A percentile compares a stretch with the other conserved stretches of the same genome.
phyloP scores from a whole-genome alignment of 2,113 vertebrate species.

The Psittacara wagleri region DNA sequence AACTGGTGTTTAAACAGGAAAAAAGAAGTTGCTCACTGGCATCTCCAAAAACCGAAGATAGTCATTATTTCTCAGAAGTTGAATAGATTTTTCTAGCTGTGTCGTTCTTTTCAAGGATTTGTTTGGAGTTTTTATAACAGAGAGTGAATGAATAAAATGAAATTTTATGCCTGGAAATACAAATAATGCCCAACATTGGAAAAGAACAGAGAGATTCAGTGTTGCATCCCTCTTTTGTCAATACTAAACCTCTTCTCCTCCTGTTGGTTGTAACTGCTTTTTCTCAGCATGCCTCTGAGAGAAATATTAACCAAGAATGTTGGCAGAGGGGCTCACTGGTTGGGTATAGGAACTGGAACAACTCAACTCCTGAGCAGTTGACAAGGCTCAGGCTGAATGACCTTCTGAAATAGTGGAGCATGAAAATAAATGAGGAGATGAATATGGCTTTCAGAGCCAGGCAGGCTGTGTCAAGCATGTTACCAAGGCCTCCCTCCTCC shows the following conservation, averaged over 20 bases:
- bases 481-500: neutral
- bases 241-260: neutral
- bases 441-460: constrained; percentile 33
- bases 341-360: constrained; percentile 33
- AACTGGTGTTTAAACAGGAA: neutral
- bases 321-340: neutral
- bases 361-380: constrained; percentile 17
- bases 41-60: neutral
- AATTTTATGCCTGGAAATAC: neutral
- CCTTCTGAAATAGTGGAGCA: constrained; percentile 38
- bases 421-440: constrained; percentile 35
- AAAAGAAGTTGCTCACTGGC: neutral
- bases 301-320: constrained; percentile 49
- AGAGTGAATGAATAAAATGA: neutral
- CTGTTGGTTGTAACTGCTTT: neutral
- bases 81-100: neutral
- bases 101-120: neutral
- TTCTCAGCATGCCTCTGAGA: neutral
- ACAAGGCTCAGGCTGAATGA: constrained; percentile 6
- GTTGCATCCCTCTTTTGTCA: neutral
- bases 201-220: neutral
- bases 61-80: neutral
- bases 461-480: neutral
- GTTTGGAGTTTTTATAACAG: neutral
- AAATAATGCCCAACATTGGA: neutral